Conservation (phyloP, 2,888 invertebrate species). For the Chaetoderma sp. region DNA sequence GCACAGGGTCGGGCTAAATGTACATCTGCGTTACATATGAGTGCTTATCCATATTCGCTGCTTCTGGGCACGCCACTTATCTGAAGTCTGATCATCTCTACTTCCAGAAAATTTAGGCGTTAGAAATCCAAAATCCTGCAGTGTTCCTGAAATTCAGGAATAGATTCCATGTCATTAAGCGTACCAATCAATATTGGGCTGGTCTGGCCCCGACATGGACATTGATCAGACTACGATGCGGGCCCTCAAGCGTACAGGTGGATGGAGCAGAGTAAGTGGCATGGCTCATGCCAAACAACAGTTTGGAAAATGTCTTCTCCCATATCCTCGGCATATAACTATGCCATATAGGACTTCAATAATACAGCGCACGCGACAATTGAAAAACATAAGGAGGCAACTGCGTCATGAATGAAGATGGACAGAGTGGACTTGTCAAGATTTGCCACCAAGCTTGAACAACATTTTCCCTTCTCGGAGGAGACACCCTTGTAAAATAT, state of each 20-base stretch:
- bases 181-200: constrained; percentile 23
- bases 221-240: constrained; percentile 21
- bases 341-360: neutral
- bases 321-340: neutral
- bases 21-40: constrained; percentile 16
- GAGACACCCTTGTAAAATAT: constrained; percentile 23
- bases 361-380: neutral
- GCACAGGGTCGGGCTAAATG: constrained; percentile 25
- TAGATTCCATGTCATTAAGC: constrained; percentile 18
- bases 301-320: constrained; percentile 3
- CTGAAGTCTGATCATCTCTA: constrained; percentile 28
- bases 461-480: constrained; percentile 20
- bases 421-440: neutral
- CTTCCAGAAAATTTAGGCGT: constrained; percentile 16
- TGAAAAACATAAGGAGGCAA: constrained; percentile 24
- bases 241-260: no score
- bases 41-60: constrained; percentile 28
- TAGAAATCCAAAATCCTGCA: constrained; percentile 15
- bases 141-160: constrained; percentile 14
- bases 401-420: constrained; percentile 9
- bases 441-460: neutral
- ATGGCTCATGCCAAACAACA: constrained; percentile 12
- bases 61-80: constrained; percentile 27
- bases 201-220: constrained; percentile 20
- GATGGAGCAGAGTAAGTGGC: constrained; percentile 15